Base-by-base conservation (phyloP, 2,797 vertebrate genomes). In the Myotis findleyi region DNA sequence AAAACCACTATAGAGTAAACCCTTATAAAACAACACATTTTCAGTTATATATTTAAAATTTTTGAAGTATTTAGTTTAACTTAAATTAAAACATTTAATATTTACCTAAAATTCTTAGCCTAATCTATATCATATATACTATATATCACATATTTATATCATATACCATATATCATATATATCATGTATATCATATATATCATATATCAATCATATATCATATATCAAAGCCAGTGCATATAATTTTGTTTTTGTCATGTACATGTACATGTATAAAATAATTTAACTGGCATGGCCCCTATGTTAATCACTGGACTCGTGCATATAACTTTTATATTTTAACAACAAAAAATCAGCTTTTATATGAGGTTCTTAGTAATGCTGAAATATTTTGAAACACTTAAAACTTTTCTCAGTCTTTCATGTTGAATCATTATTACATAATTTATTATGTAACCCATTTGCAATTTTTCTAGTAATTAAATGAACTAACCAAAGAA, bases 371-470 rank as follows among this genome's bases (percentile, higher is more conserved):
- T 96, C 94, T 81, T n/a, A 81, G 4, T 71, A 68, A 68, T 92
- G 30, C 30, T 68, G n/a, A 86, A 71, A 82, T 76, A 47, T 69
- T 91, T 86, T 68, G 33, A 95, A 86, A 73, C 18, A 83, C 49
- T 87, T 83, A 87, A 85, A 64, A 53, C 36, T 90, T 72, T 87
- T 69, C n/a, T 95, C 72, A 89, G 59, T 87, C 47, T 33, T 84
- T 69, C 25, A 44, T 89, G n/a, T 94, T 85, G 95, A 95, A 44
- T 96, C 77, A 89, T 76, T 80, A 88, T 96, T 95, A 44, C n/a
- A 49, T 95, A 95, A 95, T 83, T 91, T 14, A 47, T 95, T 95
- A 87, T 64, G 30, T 83, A 95, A 95, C n/a, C 20, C n/a, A 83
- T 38, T 93, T 77, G 21, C 7, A 83, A 64, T 87, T 84, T 75